Percentiles rank a stretch among this genome's conserved stretches.
Evolutionary conservation across 1,140 invertebrate genomes (phyloP).

Genomic region (Asobara japonica): DNA sequence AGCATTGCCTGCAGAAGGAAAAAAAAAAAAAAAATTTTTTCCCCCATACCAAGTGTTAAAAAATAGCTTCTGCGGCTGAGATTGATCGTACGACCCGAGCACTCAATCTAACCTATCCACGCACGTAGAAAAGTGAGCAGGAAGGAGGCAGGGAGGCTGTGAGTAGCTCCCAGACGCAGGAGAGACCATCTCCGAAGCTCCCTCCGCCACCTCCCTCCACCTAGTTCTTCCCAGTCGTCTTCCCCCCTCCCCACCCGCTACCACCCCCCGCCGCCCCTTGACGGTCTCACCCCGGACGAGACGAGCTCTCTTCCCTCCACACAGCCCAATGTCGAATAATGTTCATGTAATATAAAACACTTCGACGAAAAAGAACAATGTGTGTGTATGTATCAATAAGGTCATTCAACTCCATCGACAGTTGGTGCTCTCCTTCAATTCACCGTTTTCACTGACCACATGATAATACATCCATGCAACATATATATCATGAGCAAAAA

Average conservation of each 20-base stretch:
- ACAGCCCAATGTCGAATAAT: conserved; percentile 6
- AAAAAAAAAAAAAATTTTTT: not conserved
- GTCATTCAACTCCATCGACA: not conserved
- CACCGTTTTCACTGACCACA: not conserved
- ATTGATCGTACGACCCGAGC: not conserved
- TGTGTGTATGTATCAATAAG: not conserved
- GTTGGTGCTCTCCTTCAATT: not conserved
- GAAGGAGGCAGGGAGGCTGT: not conserved
- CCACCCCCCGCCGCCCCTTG: not conserved
- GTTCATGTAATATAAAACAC: conserved; percentile 7
- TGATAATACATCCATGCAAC: not conserved
- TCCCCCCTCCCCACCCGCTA: not conserved
- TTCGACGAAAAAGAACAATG: not conserved
- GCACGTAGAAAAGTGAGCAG: not conserved
- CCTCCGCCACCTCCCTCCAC: not conserved
- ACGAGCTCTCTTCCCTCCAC: not conserved
- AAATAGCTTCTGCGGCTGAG: not conserved
- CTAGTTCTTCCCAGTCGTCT: conserved; percentile 13
- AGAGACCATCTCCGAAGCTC: conserved; percentile 5
- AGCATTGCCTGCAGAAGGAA: not conserved
- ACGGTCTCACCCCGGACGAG: not conserved
- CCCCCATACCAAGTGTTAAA: not conserved
- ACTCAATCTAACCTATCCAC: conserved; percentile 2
- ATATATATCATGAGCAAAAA: not conserved
- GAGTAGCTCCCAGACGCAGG: not conserved